Evolutionary conservation across 2,888 invertebrate genomes (phyloP).

Genomic region (Opisthograptis luteolata): DNA sequence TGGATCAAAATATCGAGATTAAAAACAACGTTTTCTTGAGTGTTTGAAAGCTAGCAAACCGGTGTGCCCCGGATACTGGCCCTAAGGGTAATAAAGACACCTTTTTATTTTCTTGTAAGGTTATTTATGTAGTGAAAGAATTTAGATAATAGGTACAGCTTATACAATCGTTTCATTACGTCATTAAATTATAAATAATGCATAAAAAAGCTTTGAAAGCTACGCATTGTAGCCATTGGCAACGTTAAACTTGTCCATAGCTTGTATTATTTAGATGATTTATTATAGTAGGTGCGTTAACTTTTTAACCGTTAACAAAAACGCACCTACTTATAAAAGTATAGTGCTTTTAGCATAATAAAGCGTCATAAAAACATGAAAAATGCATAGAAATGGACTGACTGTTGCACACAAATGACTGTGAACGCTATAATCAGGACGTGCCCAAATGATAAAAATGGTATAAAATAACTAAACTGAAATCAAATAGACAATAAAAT

Average conservation of each 20-base stretch:
- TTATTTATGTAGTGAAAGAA: constrained; percentile 4
- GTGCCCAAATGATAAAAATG: too few species aligned
- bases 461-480: too few species aligned
- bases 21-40: neutral
- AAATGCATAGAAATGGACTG: too few species aligned
- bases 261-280: neutral
- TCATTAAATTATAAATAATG: constrained; percentile 3
- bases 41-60: neutral
- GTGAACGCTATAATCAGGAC: too few species aligned
- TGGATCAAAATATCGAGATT: too few species aligned
- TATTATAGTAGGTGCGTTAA: neutral
- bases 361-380: too few species aligned
- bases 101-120: constrained; percentile 1
- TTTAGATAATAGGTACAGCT: constrained; percentile 3
- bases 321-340: too few species aligned
- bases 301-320: neutral
- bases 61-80: neutral
- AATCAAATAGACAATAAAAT: too few species aligned
- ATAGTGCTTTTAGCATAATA: too few species aligned
- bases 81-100: neutral
- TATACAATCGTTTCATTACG: constrained; percentile 4
- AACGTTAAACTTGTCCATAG: neutral
- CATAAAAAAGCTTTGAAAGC: constrained; percentile 1
- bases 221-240: constrained; percentile 1
- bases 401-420: too few species aligned